Percentiles rank a stretch among this genome's conserved stretches.
Conservation (phyloP, 2,113 vertebrate species). For the Labeo rohita region DNA sequence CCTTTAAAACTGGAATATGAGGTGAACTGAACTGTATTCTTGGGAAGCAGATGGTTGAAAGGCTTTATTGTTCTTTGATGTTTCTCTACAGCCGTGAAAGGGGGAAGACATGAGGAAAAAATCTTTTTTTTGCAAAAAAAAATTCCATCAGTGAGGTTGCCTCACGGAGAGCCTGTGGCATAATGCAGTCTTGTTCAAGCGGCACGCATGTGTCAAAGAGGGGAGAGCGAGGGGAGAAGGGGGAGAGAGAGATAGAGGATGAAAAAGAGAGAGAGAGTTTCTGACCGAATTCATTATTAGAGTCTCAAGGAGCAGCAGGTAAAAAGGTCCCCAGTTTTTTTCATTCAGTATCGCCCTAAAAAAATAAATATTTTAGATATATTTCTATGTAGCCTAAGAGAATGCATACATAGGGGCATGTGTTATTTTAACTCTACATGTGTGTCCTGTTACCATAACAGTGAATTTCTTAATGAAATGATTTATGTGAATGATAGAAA, state of each 20-base stretch:
- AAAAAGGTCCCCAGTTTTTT: conserved; percentile 81
- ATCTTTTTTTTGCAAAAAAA: conserved; percentile 39
- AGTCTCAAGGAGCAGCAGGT: conserved; percentile 95
- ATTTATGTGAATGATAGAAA: conserved; percentile 39
- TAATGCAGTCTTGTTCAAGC: conserved; percentile 78
- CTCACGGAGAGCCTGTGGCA: conserved; percentile 69
- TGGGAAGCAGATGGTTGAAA: conserved; percentile 28
- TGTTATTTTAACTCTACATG: not conserved
- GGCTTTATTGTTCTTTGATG: conserved; percentile 31
- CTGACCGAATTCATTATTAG: conserved; percentile 74
- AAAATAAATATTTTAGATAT: not conserved
- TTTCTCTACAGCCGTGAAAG: conserved; percentile 43
- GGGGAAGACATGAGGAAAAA: conserved; percentile 10
- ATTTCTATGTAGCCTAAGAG: too few relatives aligned
- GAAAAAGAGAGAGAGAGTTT: conserved; percentile 51
- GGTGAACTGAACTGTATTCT: conserved; percentile 15
- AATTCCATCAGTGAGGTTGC: conserved; percentile 64
- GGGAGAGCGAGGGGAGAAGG: conserved; percentile 48
- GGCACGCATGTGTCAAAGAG: conserved; percentile 60
- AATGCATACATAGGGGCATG: too few relatives aligned
- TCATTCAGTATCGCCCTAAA: conserved; percentile 51
- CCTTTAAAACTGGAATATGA: not conserved
- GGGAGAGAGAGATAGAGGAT: conserved; percentile 37
- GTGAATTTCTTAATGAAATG: conserved; percentile 33
- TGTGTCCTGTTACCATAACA: conserved; percentile 52